Evolutionary conservation across 2,888 invertebrate species (phyloP), one percentile per base, ranked within the genome.

Genomic region (Macroteleia sp.): DNA sequence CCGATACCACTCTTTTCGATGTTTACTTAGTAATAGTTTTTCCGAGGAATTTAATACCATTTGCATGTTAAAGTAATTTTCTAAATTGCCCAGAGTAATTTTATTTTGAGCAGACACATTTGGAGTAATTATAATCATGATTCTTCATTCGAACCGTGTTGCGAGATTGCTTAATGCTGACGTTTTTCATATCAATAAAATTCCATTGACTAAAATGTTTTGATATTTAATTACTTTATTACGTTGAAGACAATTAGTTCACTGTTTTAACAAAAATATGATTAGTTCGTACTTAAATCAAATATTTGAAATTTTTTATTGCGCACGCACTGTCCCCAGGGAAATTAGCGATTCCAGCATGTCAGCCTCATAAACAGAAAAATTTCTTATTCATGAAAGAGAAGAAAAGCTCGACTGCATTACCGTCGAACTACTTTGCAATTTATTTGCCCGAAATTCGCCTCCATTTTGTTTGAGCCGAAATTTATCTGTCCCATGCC

Each of bases 261-360:
- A n/a, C n/a, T n/a, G n/a, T n/a, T n/a, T n/a, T n/a, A n/a, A n/a
- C n/a, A n/a, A n/a, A n/a, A n/a, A n/a, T n/a, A n/a, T 25, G 3
- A 6, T 25, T 25, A 34, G 25, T 36, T 56, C 3, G 10, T 14
- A 17, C 20, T 46, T 48, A 46, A 54, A 46, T 59, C 2, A 14
- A 34, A 46, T 19, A 20, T 16, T 4, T 12, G 3, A 4, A 1
- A 14, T n/a, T 52, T 28, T 14, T 34, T 54, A 20, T 44, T 52
- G 28, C 20, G 14, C 22, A n/a, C 28, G 17, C 4, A 3, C 30
- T 6, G 44, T 50, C 52, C 19, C 52, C 41, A 14, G 64, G 32
- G 64, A 64, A 64, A 64, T 64, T 52, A 64, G 22, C 52, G 42
- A 42, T 62, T 50, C 30, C 30, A 50, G 20, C 46, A 17, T 30